phyloP scores from a whole-genome alignment of 2,888 invertebrate species.

The Prostheceraeus crozeri region DNA sequence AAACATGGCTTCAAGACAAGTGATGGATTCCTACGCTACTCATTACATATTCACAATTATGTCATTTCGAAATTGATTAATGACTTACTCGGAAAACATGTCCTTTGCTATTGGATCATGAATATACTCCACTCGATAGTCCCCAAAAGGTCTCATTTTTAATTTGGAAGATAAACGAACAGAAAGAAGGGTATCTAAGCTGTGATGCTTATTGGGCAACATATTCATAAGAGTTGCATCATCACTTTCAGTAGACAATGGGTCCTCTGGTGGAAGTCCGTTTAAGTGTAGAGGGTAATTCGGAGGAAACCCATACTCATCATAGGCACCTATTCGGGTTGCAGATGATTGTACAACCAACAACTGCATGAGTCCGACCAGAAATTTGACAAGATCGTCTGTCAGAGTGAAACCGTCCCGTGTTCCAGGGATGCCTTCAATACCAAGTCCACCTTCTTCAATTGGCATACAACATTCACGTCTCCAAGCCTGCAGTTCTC shows the following conservation, averaged over 20 bases:
- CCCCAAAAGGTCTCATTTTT: too few relatives aligned
- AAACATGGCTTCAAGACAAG: too few relatives aligned
- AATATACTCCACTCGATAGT: too few relatives aligned
- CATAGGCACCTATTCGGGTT: slow-evolving; percentile 50
- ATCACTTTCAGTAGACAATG: slow-evolving; percentile 8
- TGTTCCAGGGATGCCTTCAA: slow-evolving; percentile 36
- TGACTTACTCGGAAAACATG: too few relatives aligned
- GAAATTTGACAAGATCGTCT: slow-evolving; percentile 2
- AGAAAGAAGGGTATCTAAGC: slow-evolving; percentile 27
- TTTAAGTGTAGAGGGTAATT: slow-evolving; percentile 43
- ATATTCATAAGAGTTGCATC: not conserved
- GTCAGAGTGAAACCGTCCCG: not conserved
- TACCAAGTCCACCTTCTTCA: slow-evolving; percentile 35
- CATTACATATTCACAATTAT: too few relatives aligned
- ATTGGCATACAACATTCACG: slow-evolving; percentile 32
- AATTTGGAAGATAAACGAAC: slow-evolving; percentile 19
- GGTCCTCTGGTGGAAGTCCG: slow-evolving; percentile 30
- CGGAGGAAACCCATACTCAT: slow-evolving; percentile 51
- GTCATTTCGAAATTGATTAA: too few relatives aligned
- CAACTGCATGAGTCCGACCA: slow-evolving; percentile 43
- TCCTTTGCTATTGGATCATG: too few relatives aligned
- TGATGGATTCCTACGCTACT: too few relatives aligned
- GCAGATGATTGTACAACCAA: slow-evolving; percentile 50
- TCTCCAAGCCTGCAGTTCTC: slow-evolving; percentile 44
- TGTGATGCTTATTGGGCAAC: slow-evolving; percentile 29